A percentile compares a stretch with the other conserved stretches of the same genome.
phyloP scores from a whole-genome alignment of 2,113 vertebrate species.

The Rostratula benghalensis region DNA sequence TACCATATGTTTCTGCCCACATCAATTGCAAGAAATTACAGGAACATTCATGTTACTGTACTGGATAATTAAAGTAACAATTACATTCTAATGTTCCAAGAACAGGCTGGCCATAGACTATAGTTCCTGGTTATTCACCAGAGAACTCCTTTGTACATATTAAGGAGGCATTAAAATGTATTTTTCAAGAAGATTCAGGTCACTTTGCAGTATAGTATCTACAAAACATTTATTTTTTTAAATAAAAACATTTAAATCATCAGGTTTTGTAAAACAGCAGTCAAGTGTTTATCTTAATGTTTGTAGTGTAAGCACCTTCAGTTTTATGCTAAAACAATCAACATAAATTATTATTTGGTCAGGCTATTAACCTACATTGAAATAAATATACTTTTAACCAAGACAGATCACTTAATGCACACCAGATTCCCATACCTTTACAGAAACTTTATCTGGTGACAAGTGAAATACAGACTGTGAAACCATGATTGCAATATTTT shows the following conservation, averaged over 20 bases:
- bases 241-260: conserved; percentile 68
- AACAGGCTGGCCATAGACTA: neutral
- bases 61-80: conserved; percentile 1
- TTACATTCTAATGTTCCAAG: neutral
- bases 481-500: neutral
- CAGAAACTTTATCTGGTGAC: neutral
- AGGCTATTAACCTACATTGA: neutral
- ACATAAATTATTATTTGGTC: conserved; percentile 56
- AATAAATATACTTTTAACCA: conserved; percentile 66
- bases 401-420: conserved; percentile 21
- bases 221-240: conserved; percentile 66
- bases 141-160: neutral
- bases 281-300: conserved; percentile 45
- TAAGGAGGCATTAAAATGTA: neutral
- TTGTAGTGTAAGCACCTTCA: conserved; percentile 58
- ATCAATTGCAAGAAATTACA: neutral
- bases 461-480: neutral
- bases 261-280: conserved; percentile 55
- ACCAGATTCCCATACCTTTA: neutral
- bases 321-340: conserved; percentile 48
- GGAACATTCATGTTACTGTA: neutral
- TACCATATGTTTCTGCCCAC: neutral
- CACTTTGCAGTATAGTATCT: conserved; percentile 17
- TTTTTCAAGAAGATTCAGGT: conserved; percentile 43
- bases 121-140: neutral